A percentile compares a stretch with the other conserved stretches of the same genome.
Conservation (phyloP, 2,888 invertebrate species). For the Agrotis ipsilon region DNA sequence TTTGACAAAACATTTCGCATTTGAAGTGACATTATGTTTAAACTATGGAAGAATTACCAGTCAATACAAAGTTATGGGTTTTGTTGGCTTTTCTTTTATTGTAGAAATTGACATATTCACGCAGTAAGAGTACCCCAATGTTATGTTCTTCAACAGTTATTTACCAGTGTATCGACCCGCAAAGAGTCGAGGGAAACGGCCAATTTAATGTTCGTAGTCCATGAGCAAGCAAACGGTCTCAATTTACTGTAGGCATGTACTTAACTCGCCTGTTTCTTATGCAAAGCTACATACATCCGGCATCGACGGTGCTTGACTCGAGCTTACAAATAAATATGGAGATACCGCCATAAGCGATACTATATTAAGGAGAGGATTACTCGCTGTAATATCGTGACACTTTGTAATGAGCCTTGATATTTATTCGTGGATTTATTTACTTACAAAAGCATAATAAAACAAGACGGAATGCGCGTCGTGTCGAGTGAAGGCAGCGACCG, state of each 20-base stretch:
- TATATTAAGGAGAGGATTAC: conserved; percentile 54
- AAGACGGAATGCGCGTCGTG: conserved; percentile 87
- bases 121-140: not conserved
- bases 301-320: conserved; percentile 33
- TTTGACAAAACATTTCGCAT: conserved; percentile 36
- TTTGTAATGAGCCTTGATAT: conserved; percentile 70
- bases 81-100: not conserved
- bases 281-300: conserved; percentile 59
- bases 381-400: conserved; percentile 61
- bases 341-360: conserved; percentile 36
- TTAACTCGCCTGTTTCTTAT: conserved; percentile 48
- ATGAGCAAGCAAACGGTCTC: conserved; percentile 56
- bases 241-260: conserved; percentile 49
- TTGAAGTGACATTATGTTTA: conserved; percentile 10
- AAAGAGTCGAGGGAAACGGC: conserved; percentile 41
- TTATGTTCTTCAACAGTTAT: conserved; percentile 21
- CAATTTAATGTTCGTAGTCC: conserved; percentile 57
- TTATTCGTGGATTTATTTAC: conserved; percentile 80
- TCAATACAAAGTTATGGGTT: not conserved
- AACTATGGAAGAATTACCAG: not conserved
- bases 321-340: conserved; percentile 53
- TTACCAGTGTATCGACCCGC: conserved; percentile 38
- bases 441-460: conserved; percentile 75
- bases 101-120: not conserved
- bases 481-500: conserved; percentile 84